These are phyloP conservation scores for Cyrtorhinus lividipennis DNA, from an alignment of 1,140 invertebrate species.

Conservation along the genomic window DNA sequence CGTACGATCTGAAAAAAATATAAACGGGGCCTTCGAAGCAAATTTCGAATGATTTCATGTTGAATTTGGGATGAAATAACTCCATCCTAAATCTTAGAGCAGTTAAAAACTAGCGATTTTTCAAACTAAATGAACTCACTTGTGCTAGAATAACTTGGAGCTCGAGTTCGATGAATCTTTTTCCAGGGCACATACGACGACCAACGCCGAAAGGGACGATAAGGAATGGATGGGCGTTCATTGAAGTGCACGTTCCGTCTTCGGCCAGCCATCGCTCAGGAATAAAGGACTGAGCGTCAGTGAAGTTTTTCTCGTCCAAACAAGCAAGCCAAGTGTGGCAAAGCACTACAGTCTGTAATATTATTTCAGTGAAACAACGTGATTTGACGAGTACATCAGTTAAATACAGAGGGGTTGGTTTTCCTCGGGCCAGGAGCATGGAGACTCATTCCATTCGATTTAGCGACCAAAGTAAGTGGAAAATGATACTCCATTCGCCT, in stretches of 20 bases:
- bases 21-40: too few relatives aligned
- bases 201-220: conserved; percentile 81
- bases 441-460: too few relatives aligned
- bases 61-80: too few relatives aligned
- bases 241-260: conserved; percentile 29
- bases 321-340: conserved; percentile 74
- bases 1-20: conserved; percentile 49
- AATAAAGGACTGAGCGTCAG: conserved; percentile 50
- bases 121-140: conserved; percentile 31
- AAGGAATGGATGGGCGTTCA: conserved; percentile 36
- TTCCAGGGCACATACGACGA: conserved; percentile 62
- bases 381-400: too few relatives aligned
- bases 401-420: too few relatives aligned
- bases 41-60: too few relatives aligned
- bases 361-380: too few relatives aligned
- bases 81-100: too few relatives aligned
- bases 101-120: conserved; percentile 25
- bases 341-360: conserved; percentile 60
- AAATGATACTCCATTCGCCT: too few relatives aligned
- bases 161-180: conserved; percentile 63
- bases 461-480: too few relatives aligned
- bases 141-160: conserved; percentile 57
- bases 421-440: too few relatives aligned
- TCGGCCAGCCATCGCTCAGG: conserved; percentile 69
- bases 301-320: conserved; percentile 60